Conservation (phyloP, 2,113 vertebrate genomes). For the Thomomys bottae region DNA sequence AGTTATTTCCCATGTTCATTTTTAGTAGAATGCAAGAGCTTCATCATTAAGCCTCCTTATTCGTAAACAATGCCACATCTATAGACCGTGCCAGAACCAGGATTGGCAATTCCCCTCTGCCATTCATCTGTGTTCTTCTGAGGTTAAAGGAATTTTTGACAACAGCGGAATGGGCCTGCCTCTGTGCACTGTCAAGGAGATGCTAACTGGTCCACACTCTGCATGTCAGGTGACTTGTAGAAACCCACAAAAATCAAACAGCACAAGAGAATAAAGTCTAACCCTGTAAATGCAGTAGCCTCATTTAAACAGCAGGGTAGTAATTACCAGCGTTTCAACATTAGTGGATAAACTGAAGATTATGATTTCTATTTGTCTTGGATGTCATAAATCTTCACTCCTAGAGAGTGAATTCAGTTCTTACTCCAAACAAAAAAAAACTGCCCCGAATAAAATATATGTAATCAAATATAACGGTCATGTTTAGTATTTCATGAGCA, state of each 20-base stretch:
- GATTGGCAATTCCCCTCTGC: background rate
- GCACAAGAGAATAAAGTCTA: background rate
- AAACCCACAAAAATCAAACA: background rate
- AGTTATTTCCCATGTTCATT: background rate
- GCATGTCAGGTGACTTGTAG: background rate
- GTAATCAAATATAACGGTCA: background rate
- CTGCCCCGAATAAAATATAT: background rate
- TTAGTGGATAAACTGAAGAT: conserved; percentile 41
- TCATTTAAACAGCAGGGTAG: conserved; percentile 28
- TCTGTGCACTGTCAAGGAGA: background rate
- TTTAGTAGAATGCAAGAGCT: background rate
- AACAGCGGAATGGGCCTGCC: background rate
- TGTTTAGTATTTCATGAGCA: background rate
- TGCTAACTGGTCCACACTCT: background rate
- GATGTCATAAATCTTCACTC: conserved; percentile 1
- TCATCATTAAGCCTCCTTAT: accelerated
- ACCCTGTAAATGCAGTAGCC: background rate
- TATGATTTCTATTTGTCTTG: conserved; percentile 35
- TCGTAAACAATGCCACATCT: background rate
- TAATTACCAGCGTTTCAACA: background rate
- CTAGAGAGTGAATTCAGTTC: conserved; percentile 2
- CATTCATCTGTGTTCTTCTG: background rate
- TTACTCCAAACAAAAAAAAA: conserved; percentile 33
- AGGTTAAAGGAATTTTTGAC: background rate
- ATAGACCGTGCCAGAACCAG: background rate